Conservation (phyloP, 2,797 vertebrate species). For the Notolabrus celidotus region DNA sequence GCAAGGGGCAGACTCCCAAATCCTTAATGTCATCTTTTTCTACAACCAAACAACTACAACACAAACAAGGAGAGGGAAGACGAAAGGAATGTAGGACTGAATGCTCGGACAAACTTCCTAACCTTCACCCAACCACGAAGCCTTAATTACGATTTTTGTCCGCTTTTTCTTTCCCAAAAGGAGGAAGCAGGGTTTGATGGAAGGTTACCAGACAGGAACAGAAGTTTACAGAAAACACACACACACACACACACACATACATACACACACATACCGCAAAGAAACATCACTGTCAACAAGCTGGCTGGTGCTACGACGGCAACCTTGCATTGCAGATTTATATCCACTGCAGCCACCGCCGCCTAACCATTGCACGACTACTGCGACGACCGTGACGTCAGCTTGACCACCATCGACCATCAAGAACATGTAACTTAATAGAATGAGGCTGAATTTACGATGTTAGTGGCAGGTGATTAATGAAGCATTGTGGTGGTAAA, state of each 20-base stretch:
- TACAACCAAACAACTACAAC: slow-evolving; percentile 58
- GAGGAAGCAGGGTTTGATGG: slow-evolving; percentile 17
- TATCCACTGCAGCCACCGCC: slow-evolving; percentile 12
- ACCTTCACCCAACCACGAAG: background rate
- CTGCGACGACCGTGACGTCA: slow-evolving; percentile 20
- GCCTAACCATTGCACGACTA: slow-evolving; percentile 16
- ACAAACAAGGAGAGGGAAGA: slow-evolving; percentile 50
- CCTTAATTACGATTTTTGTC: slow-evolving; percentile 31
- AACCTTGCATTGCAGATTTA: slow-evolving; percentile 24
- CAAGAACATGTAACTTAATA: slow-evolving; percentile 4
- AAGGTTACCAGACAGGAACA: slow-evolving; percentile 30
- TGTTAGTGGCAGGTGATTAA: background rate
- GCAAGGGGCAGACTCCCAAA: slow-evolving; percentile 26
- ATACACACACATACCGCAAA: slow-evolving; percentile 30
- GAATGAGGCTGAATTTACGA: background rate
- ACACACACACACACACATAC: slow-evolving; percentile 12
- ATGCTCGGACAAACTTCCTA: slow-evolving; percentile 20
- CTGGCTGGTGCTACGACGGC: slow-evolving; percentile 63
- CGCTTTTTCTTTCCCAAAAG: slow-evolving; percentile 6
- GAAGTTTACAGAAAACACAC: slow-evolving; percentile 40
- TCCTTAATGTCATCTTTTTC: slow-evolving; percentile 41
- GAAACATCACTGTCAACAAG: slow-evolving; percentile 40
- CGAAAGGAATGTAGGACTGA: slow-evolving; percentile 9
- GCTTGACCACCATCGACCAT: slow-evolving; percentile 42
- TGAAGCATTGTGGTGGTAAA: slow-evolving; percentile 5